Evolutionary conservation across 2,888 invertebrate species (phyloP).

Genomic region (Drosophila robusta): DNA sequence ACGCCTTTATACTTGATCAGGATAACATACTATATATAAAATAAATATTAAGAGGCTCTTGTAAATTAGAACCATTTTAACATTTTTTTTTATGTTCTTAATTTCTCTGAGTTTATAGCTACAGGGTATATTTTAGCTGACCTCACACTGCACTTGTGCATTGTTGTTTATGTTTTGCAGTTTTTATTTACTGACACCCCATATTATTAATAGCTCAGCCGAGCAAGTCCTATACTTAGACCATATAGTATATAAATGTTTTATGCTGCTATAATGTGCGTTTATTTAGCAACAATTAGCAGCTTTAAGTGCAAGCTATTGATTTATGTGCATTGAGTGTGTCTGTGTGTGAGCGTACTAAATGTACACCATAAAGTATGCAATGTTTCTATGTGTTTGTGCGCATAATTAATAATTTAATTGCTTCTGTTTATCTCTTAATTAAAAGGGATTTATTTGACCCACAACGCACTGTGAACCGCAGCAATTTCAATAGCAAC

Average conservation of each 20-base stretch:
- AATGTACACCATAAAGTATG: constrained; percentile 26
- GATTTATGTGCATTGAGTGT: constrained; percentile 48
- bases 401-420: constrained; percentile 83
- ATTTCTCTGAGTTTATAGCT: neutral
- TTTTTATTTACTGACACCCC: constrained; percentile 16
- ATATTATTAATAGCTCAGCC: constrained; percentile 31
- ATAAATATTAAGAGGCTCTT: no score
- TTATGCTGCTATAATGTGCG: constrained; percentile 48
- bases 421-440: constrained; percentile 84
- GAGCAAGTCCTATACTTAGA: constrained; percentile 11
- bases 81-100: no score
- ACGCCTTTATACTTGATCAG: no score
- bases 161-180: neutral
- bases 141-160: neutral
- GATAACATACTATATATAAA: no score
- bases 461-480: constrained; percentile 41
- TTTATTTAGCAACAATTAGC: constrained; percentile 76
- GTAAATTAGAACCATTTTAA: no score
- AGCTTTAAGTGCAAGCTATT: constrained; percentile 69
- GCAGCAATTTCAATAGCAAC: constrained; percentile 45
- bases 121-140: neutral
- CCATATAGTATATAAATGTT: constrained; percentile 52
- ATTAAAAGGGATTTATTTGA: constrained; percentile 82
- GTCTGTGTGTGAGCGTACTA: constrained; percentile 12
- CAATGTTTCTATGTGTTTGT: constrained; percentile 24